Conservation (phyloP, 2,797 vertebrate genomes). For the Petrocephalus sullivani region DNA sequence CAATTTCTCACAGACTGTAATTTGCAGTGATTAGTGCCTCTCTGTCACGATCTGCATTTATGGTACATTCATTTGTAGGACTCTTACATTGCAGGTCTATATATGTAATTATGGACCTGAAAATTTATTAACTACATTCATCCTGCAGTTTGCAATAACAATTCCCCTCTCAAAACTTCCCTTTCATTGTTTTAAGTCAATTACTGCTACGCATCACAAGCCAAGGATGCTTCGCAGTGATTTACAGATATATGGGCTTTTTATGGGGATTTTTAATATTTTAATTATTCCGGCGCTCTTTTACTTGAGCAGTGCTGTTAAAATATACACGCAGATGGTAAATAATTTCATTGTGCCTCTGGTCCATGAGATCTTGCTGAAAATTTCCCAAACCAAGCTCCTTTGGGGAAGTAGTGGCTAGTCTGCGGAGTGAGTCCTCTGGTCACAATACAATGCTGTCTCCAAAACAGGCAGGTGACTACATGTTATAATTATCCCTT, state of each 20-base stretch:
- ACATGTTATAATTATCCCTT: neutral
- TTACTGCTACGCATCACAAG: neutral
- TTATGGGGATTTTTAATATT: neutral
- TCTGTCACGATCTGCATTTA: slow-evolving; percentile 3
- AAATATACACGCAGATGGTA: slow-evolving; percentile 4
- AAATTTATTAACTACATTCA: neutral
- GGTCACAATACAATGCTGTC: neutral
- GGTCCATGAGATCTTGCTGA: neutral
- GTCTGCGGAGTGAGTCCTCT: neutral
- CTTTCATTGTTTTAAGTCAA: neutral
- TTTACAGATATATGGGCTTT: neutral
- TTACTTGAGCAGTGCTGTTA: neutral
- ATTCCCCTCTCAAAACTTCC: neutral
- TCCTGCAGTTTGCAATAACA: neutral
- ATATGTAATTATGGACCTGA: neutral
- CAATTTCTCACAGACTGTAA: neutral
- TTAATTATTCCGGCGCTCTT: neutral
- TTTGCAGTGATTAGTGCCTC: slow-evolving; percentile 9
- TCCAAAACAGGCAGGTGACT: neutral
- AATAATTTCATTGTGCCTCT: neutral
- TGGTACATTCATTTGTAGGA: neutral
- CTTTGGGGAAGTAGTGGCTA: neutral
- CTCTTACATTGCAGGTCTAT: neutral
- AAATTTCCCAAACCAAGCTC: neutral
- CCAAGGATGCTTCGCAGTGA: neutral